Evolutionary conservation across 35 echinoderm and acorn worm species (phyloP), one percentile per base, ranked within the genome.

Genomic region (Apostichopus californicus): DNA sequence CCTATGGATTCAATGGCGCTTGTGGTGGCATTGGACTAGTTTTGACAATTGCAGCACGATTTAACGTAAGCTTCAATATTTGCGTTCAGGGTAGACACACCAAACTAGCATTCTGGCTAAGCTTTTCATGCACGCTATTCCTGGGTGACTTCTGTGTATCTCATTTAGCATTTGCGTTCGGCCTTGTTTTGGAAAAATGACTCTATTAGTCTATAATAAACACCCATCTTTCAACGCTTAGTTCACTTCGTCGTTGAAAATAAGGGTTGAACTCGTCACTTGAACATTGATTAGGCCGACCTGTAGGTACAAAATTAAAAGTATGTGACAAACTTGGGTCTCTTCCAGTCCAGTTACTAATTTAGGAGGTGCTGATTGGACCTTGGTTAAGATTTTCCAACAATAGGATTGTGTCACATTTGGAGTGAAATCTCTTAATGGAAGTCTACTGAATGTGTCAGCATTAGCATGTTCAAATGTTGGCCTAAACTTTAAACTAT

Each of bases 151-250:
- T 11, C 71, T 34, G 54, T 94, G 95, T 52, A 96, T 26, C 83
- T 96, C 95, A 22, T 89, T 79, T 5, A 25, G 65, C 22, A 94
- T 5, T 54, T 57, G 9, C 92, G 81, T 57, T 92, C 73, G 77
- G 5, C 91, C 66, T 11, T 72, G 26, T 17, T 73, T 17, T 53
- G 95, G 92, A 52, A 96, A 88, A 15, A 92, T 75, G 0, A 96
- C 92, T n/a, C 92, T 57, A 56, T 88, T 78, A 11, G 83, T 90
- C 95, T 85, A 96, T 54, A 94, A 56, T 12, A 96, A 20, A 68
- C 90, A 92, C 3, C 90, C 93, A 60, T 92, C 71, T 20, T 25
- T 94, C 89, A 23, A 92, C 55, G n/a, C 78, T 80, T 54, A 94
- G 52, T 77, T 96, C 93, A 26, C 72, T 56, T 59, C 72, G 60